Evolutionary conservation across 2,888 invertebrate species (phyloP).

Genomic region (Drosophila mimetica): DNA sequence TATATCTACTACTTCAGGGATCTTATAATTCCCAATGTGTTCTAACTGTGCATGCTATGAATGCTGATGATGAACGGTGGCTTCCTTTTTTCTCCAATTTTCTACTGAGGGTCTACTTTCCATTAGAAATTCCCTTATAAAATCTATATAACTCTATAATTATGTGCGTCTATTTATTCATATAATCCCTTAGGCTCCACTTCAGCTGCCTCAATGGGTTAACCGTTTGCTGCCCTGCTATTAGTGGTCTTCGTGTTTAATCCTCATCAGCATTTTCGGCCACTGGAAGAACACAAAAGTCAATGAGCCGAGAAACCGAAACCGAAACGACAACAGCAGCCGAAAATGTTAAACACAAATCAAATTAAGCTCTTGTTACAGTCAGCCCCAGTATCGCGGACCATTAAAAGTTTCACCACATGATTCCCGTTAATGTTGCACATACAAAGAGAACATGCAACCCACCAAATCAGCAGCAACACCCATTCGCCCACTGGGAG

Average conservation of each 20-base stretch:
- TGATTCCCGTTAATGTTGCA: slow-evolving; percentile 49
- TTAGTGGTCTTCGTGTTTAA: slow-evolving; percentile 59
- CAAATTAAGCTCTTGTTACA: slow-evolving; percentile 71
- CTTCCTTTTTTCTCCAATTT: too few relatives aligned
- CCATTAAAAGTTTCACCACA: slow-evolving; percentile 67
- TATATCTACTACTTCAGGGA: neutral
- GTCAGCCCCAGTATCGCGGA: slow-evolving; percentile 42
- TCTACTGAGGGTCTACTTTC: too few relatives aligned
- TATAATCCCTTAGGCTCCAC: neutral
- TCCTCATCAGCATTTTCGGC: slow-evolving; percentile 59
- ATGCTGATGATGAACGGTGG: too few relatives aligned
- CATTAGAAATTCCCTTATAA: neutral
- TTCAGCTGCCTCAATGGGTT: slow-evolving; percentile 22
- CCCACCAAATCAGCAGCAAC: slow-evolving; percentile 35
- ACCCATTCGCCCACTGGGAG: slow-evolving; percentile 23
- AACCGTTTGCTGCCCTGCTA: slow-evolving; percentile 20
- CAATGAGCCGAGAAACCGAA: slow-evolving; percentile 1
- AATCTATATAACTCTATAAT: neutral
- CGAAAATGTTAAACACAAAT: slow-evolving; percentile 56
- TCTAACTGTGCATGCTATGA: neutral
- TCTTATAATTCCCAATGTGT: neutral
- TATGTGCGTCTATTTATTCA: neutral
- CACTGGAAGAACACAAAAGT: slow-evolving; percentile 21
- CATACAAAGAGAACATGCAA: slow-evolving; percentile 44
- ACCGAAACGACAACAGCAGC: slow-evolving; percentile 9